Conservation (phyloP, 2,797 vertebrate genomes). For the Tinamus major region DNA sequence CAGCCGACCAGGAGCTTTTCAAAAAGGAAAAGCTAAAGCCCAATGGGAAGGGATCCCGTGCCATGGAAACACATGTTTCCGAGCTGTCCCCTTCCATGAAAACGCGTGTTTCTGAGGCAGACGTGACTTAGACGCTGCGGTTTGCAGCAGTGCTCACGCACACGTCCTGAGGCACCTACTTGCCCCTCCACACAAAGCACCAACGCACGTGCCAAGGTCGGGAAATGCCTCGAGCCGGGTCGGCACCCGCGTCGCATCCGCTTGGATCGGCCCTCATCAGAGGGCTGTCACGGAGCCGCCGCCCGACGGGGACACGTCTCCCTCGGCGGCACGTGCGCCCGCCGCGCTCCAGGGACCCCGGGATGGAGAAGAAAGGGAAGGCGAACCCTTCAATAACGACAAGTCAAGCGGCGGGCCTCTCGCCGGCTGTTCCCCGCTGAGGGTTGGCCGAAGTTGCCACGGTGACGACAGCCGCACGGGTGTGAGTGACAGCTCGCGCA, state of each 20-base stretch:
- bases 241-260: background rate
- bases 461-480: conserved; percentile 61
- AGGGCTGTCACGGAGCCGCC: background rate
- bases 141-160: too few relatives aligned
- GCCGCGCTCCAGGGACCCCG: background rate
- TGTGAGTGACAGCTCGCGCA: conserved; percentile 64
- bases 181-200: background rate
- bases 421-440: background rate
- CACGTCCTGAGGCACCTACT: background rate
- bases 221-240: background rate
- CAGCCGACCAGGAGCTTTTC: background rate
- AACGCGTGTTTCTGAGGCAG: too few relatives aligned
- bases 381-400: background rate
- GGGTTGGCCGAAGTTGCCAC: conserved; percentile 57
- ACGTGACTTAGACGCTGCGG: too few relatives aligned
- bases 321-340: background rate
- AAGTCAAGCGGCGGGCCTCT: background rate
- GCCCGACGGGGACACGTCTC: conserved; percentile 16
- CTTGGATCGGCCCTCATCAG: background rate
- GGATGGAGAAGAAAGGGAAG: background rate
- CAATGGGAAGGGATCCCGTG: background rate
- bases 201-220: background rate
- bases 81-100: too few relatives aligned
- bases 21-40: background rate
- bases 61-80: background rate